Evolutionary conservation across 2,797 vertebrate species (phyloP).

Genomic region (Crossoptilon crossoptilon): DNA sequence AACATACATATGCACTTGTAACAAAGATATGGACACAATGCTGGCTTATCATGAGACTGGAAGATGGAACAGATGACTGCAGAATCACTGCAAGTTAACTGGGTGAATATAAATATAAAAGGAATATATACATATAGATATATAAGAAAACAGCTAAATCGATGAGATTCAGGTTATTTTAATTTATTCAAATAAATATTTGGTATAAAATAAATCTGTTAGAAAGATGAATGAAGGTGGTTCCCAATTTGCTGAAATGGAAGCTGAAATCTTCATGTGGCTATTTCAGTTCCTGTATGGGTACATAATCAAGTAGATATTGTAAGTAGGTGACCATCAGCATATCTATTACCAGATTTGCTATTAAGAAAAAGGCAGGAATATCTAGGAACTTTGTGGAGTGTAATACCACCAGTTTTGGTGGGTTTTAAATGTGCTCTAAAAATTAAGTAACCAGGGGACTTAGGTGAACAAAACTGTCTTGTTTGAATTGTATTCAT

Average conservation of each 20-base stretch:
- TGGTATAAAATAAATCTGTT: neutral
- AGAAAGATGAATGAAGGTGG: neutral
- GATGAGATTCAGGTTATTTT: neutral
- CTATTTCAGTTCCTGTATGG: neutral
- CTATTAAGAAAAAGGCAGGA: neutral
- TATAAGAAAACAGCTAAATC: neutral
- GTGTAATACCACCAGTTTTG: neutral
- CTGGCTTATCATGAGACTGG: neutral
- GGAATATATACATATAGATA: neutral
- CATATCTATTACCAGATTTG: neutral
- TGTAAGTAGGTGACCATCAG: neutral
- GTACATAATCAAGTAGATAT: neutral
- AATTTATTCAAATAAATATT: neutral
- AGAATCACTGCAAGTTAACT: neutral
- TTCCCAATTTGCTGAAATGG: neutral
- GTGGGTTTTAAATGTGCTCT: neutral
- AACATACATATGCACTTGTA: neutral
- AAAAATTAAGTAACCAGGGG: neutral
- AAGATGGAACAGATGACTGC: neutral
- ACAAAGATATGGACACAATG: neutral
- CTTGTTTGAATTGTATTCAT: neutral
- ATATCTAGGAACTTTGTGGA: neutral
- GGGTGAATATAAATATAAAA: neutral
- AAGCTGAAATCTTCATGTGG: neutral
- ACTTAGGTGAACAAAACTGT: neutral